Base-by-base conservation (phyloP, 2,888 invertebrate genomes). In the Vannuccia rotundouncinata region DNA sequence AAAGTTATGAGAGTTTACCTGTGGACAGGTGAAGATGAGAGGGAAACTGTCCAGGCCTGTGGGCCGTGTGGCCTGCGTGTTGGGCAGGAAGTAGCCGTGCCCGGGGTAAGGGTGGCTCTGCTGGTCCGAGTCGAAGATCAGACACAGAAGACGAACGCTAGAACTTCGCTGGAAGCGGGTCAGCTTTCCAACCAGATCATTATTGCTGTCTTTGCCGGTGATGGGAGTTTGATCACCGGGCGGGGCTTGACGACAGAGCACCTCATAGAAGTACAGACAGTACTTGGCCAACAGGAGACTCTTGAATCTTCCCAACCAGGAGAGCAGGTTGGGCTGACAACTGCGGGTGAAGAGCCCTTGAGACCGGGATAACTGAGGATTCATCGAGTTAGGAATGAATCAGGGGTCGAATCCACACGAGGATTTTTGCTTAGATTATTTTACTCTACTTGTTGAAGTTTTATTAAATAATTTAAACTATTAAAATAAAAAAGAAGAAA, bases 71-170 rank as follows among this genome's bases (percentile, higher is more conserved):
- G 27, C 79, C 29, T 29, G 1, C 27, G 22, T 28, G 27, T 45
- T 29, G 1, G 79, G 79, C 27, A 79, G 78, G 78, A 79, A 78
- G 78, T 79, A 79, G 29, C 79, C 79, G 31, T 79, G 79, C 17
- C 79, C 79, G 27, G 74, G 79, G 28, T 79, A 79, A n/a, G 79
- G 80, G 10, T 27, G n/a, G 29, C 17, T n/a, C 45, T 79, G 79
- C 10, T 31, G 31, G 1, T 28, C 74, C 29, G 79, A 29, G 31
- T 79, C 45, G 78, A 79, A 79, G 29, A 79, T 31, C 0, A 79
- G 2, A 29, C 29, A 29, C 25, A 79, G 5, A 29, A 27, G 31
- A 17, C 29, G 29, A 10, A 30, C 74, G 45, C 80, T 45, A 1
- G 78, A 1, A 1, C 78, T 31, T 2, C 74, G 59, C 29, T 78